Conservation (phyloP, 2,113 vertebrate species). For the Gallinago undulata region DNA sequence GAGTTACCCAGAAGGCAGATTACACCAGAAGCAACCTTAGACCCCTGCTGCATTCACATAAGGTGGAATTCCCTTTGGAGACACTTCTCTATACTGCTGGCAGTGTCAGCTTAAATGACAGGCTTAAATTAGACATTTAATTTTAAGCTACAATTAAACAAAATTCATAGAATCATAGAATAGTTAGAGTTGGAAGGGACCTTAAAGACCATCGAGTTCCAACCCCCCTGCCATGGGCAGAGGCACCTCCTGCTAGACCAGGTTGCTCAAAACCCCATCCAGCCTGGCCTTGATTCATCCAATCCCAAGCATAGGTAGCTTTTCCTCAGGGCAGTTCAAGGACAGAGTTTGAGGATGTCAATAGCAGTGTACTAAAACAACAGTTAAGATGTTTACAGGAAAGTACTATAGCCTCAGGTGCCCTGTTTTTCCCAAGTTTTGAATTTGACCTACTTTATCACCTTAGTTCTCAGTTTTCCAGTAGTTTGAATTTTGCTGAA, state of each 20-base stretch:
- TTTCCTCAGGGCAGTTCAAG: not conserved
- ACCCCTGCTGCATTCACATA: not conserved
- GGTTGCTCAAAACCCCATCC: too few species aligned
- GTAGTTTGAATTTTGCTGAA: constrained; percentile 12
- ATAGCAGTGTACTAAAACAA: not conserved
- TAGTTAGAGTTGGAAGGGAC: too few species aligned
- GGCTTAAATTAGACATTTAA: not conserved
- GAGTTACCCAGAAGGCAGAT: not conserved
- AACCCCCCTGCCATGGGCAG: too few species aligned
- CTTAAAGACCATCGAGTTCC: too few species aligned
- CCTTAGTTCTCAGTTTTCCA: not conserved
- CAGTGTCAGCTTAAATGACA: not conserved
- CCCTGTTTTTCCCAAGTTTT: not conserved
- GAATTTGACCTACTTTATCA: not conserved
- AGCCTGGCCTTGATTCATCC: not conserved
- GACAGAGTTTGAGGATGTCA: not conserved
- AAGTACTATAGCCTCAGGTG: not conserved
- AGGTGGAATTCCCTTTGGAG: not conserved
- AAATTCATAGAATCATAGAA: not conserved
- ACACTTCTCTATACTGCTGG: not conserved
- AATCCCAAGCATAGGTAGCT: not conserved
- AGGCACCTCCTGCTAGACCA: too few species aligned
- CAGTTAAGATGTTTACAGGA: not conserved
- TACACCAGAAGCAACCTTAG: not conserved
- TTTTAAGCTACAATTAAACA: not conserved